Evolutionary conservation across 2,888 invertebrate genomes (phyloP), one percentile per base, ranked within the genome.

Genomic region (Pachliopta kotzebuea): DNA sequence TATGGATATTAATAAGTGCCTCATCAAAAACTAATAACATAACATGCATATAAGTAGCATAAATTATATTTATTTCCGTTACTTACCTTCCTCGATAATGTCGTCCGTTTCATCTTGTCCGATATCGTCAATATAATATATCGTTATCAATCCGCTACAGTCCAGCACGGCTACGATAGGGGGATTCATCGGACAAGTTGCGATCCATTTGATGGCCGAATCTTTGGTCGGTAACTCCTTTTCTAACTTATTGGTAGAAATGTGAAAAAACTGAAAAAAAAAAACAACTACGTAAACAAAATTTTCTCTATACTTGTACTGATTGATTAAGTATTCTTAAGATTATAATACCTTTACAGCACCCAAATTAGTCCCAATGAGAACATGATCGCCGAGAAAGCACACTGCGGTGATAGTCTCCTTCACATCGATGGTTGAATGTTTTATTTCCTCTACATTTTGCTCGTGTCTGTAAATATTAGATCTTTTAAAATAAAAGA

Each of bases 121-220:
- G 0, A 87, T 68, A 60, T 88, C 88, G 59, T 92, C 90, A 24
- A 94, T 84, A 71, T 88, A 89, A 93, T 93, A 95, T 31, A 95
- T 74, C 68, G 93, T 93, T n/a, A 94, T 85, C 24, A 83, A 82
- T 0, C 94, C 94, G 71, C 93, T 92, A 31, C 84, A 83, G 8
- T 92, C 92, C 14, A 95, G 80, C 0, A 95, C 93, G 18, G 95
- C 87, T 61, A 95, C 93, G 26, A 90, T 85, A 0, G 89, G 86
- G 6, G 92, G 92, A 66, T 90, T 84, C 2, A 73, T 74, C 1
- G 92, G 90, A 64, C 93, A 90, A 6, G 94, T 84, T 2, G 93
- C 92, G 6, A 94, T 74, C 82, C 88, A 92, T 54, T 84, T 86
- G 8, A 94, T 84, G 4, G 88, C 76, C 0, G 84, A 82, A 0